A percentile compares a stretch with the other conserved stretches of the same genome.
Conservation (phyloP, 2,888 invertebrate species). For the Hypsopygia costalis region DNA sequence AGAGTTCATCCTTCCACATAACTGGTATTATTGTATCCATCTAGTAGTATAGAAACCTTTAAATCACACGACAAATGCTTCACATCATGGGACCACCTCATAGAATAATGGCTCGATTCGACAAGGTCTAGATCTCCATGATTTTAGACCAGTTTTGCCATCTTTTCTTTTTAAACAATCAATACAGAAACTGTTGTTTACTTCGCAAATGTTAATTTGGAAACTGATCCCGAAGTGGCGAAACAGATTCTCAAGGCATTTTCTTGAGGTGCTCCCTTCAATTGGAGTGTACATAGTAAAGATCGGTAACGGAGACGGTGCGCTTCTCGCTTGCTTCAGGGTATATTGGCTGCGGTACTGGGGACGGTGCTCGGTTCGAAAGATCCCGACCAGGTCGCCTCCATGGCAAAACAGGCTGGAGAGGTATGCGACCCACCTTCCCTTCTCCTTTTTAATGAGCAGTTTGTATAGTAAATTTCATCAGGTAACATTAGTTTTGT, state of each 20-base stretch:
- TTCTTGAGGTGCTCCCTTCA: slow-evolving; percentile 55
- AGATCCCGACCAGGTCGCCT: slow-evolving; percentile 95
- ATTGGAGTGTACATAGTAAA: slow-evolving; percentile 71
- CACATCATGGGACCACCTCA: slow-evolving; percentile 55
- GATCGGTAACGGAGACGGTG: slow-evolving; percentile 76
- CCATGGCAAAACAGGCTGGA: slow-evolving; percentile 96
- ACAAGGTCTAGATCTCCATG: not conserved
- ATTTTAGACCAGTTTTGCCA: not conserved
- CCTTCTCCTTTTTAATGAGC: slow-evolving; percentile 44
- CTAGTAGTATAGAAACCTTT: slow-evolving; percentile 49
- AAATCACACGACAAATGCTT: slow-evolving; percentile 54
- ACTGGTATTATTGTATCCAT: slow-evolving; percentile 36
- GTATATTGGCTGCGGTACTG: slow-evolving; percentile 95
- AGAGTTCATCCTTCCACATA: slow-evolving; percentile 62
- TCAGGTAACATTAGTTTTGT: slow-evolving; percentile 7
- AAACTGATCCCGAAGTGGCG: not conserved
- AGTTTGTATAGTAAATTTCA: slow-evolving; percentile 5
- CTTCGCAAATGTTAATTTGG: too few relatives aligned
- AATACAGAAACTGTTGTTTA: too few relatives aligned
- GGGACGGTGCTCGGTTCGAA: slow-evolving; percentile 94
- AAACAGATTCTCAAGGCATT: slow-evolving; percentile 8
- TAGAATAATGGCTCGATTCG: slow-evolving; percentile 24
- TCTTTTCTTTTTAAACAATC: too few relatives aligned
- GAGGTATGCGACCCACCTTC: slow-evolving; percentile 88
- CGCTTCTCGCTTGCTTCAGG: slow-evolving; percentile 87